Conservation (phyloP, 1,140 invertebrate species). For the Neodiprion virginianus region DNA sequence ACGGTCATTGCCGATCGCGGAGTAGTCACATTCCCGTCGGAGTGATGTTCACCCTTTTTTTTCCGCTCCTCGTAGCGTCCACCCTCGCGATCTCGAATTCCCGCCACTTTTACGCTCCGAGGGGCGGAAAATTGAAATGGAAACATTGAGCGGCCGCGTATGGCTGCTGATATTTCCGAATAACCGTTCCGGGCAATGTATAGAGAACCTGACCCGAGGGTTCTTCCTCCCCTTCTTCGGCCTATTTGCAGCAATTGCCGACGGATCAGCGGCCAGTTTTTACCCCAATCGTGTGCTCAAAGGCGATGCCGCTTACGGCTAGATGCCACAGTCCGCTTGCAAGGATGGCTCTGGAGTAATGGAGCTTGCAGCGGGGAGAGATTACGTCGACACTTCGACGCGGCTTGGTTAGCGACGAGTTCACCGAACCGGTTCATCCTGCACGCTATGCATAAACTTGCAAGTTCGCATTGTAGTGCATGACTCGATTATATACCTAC, state of each 20-base stretch:
- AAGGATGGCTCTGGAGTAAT: too few relatives aligned
- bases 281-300: too few relatives aligned
- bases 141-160: slow-evolving; percentile 48
- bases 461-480: too few relatives aligned
- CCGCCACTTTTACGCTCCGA: slow-evolving; percentile 55
- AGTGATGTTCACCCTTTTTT: neutral
- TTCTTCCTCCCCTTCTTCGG: neutral
- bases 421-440: too few relatives aligned
- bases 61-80: neutral
- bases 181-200: slow-evolving; percentile 52
- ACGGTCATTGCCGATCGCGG: neutral
- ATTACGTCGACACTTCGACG: too few relatives aligned
- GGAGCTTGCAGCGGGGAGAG: too few relatives aligned
- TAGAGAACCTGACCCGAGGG: slow-evolving; percentile 18
- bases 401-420: too few relatives aligned
- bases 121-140: slow-evolving; percentile 57
- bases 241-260: neutral
- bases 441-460: too few relatives aligned
- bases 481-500: too few relatives aligned
- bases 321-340: too few relatives aligned
- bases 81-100: slow-evolving; percentile 37
- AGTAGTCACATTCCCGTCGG: neutral
- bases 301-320: too few relatives aligned
- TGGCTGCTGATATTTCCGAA: slow-evolving; percentile 50
- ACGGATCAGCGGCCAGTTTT: too few relatives aligned